Base-by-base conservation (phyloP, 2,888 invertebrate genomes). In the Prosopocoilus inquinatus region DNA sequence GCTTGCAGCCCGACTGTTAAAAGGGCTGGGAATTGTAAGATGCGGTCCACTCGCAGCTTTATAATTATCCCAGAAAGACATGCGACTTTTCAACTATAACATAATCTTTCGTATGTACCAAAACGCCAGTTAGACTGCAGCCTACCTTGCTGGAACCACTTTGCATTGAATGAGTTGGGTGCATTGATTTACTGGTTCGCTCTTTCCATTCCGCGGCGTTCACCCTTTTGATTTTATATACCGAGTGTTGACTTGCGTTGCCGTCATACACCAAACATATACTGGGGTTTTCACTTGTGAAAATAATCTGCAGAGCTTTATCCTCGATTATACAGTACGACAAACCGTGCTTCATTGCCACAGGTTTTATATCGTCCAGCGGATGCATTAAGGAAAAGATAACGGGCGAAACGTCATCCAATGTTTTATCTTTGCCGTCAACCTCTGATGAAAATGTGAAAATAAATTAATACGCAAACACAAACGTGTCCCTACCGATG, bases 371-470 rank as follows among this genome's bases (percentile, higher is more conserved):
- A 77, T 96, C 96, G 74, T 96, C 93, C 50, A 96, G 78, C 0
- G 96, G 96, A 81, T 96, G 94, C 0, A 89, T 82, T 55, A 96
- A 77, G 7, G 94, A 93, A 75, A 92, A 96, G 46, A 95, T 82
- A 0, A 89, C 86, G 0, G 95, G 91, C 69, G 90, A 28, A 28
- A 28, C 20, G 5, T 28, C 20, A 28, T 28, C 20, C 41, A 47
- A 83, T 79, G 28, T 57, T 59, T 47, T 64, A 52, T n/a, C 7
- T 20, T 11, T 9, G 49, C 50, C 13, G 46, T 53, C 53, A 11
- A 28, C 8, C n/a, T 41, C 38, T 41, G 15, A 1, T 20, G 43
- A 49, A 34, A 33, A 35, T 1, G 13, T 8, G 2, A 28, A 34
- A 34, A 3, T 28, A 32, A 15, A 13, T 7, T 13, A 41, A 3